Evolutionary conservation across 1,140 invertebrate genomes (phyloP).

Genomic region (Gryllus bimaculatus): DNA sequence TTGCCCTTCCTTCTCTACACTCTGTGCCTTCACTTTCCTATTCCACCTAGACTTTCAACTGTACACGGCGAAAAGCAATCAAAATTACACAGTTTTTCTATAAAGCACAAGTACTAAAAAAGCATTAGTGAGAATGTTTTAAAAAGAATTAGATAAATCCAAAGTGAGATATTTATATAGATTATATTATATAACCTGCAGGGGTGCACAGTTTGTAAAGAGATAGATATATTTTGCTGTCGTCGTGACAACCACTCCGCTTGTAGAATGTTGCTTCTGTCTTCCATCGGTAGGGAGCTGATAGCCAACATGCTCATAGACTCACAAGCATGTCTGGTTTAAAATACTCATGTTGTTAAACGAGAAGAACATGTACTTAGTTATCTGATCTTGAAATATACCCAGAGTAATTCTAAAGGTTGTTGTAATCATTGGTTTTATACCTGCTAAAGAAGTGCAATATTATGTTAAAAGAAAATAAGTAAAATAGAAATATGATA

Average conservation of each 20-base stretch:
- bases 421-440: constrained; percentile 20
- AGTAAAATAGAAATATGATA: constrained; percentile 16
- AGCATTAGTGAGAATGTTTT: constrained; percentile 21
- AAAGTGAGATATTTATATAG: constrained; percentile 21
- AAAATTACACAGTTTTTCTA: constrained; percentile 21
- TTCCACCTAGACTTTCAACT: constrained; percentile 17
- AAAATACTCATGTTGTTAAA: constrained; percentile 16
- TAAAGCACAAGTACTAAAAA: constrained; percentile 23
- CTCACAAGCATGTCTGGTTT: constrained; percentile 14
- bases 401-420: constrained; percentile 14
- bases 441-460: constrained; percentile 21
- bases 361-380: constrained; percentile 14
- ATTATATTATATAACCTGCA: constrained; percentile 16
- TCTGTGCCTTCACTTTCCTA: constrained; percentile 22
- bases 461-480: constrained; percentile 18
- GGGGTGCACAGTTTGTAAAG: constrained; percentile 20
- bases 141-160: constrained; percentile 13
- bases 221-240: constrained; percentile 21
- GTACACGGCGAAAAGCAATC: constrained; percentile 22
- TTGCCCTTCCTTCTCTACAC: constrained; percentile 18
- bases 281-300: constrained; percentile 17
- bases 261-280: constrained; percentile 21
- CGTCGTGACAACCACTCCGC: constrained; percentile 14
- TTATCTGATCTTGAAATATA: constrained; percentile 7
- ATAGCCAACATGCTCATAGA: constrained; percentile 10